Conservation (phyloP, 2,888 invertebrate genomes). For the Clistopyga incitator region DNA sequence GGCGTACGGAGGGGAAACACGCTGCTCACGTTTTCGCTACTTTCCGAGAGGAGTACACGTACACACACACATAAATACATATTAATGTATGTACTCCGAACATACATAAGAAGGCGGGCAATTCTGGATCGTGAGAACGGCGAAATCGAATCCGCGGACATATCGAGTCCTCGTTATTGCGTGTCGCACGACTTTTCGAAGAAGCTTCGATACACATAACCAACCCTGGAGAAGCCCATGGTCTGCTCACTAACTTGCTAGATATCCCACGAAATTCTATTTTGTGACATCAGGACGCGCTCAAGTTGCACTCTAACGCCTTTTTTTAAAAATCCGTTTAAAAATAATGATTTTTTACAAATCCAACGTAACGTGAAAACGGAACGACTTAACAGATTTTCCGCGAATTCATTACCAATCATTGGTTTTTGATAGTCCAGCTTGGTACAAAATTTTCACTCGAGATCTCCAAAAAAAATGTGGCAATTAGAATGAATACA, state of each 20-base stretch:
- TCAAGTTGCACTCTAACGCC: too few relatives aligned
- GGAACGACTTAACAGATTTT: too few relatives aligned
- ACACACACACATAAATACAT: constrained; percentile 3
- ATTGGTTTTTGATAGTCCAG: too few relatives aligned
- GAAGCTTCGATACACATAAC: constrained; percentile 39
- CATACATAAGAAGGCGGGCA: constrained; percentile 30
- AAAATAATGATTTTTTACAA: too few relatives aligned
- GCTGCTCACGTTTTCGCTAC: constrained; percentile 73
- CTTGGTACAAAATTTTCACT: too few relatives aligned
- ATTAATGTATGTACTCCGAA: neutral
- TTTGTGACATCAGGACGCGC: too few relatives aligned
- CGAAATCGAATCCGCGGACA: constrained; percentile 64
- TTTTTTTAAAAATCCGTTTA: too few relatives aligned
- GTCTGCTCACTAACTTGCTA: neutral
- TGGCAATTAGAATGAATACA: too few relatives aligned
- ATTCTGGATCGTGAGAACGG: constrained; percentile 69
- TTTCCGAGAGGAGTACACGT: constrained; percentile 67
- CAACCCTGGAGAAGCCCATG: neutral
- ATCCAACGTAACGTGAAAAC: too few relatives aligned
- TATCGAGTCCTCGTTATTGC: constrained; percentile 66
- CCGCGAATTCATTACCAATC: too few relatives aligned
- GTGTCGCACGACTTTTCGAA: constrained; percentile 54
- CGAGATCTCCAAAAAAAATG: too few relatives aligned
- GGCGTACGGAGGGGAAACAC: constrained; percentile 56
- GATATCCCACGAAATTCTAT: neutral